Conservation (phyloP, 2,797 vertebrate genomes). For the Parauchenoglanis ngamensis region DNA sequence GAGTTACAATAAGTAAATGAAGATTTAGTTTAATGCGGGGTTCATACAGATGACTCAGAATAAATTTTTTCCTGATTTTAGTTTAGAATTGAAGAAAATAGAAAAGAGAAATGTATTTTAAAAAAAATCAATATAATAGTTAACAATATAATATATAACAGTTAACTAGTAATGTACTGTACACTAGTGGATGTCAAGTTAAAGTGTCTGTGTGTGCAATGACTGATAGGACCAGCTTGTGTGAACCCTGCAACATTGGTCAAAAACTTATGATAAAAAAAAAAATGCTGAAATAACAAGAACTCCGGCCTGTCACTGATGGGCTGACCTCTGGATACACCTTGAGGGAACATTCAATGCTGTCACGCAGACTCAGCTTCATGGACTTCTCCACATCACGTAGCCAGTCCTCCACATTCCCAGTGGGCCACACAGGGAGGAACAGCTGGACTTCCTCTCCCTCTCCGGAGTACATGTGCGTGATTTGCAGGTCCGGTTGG, state of each 20-base stretch:
- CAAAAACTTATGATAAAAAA: neutral
- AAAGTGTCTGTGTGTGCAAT: neutral
- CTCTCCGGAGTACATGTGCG: constrained; percentile 90
- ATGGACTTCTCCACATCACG: constrained; percentile 84
- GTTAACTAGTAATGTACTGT: neutral
- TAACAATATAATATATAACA: neutral
- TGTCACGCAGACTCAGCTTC: constrained; percentile 84
- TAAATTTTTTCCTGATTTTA: neutral
- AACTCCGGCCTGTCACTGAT: neutral
- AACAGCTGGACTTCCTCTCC: constrained; percentile 85
- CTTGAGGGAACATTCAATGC: constrained; percentile 78
- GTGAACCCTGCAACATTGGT: neutral
- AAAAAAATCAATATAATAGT: neutral
- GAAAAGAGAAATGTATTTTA: neutral
- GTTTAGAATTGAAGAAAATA: neutral
- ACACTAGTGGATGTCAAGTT: neutral
- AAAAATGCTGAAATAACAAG: neutral
- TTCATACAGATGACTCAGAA: neutral
- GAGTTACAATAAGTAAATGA: neutral
- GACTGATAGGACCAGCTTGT: neutral
- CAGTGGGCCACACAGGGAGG: constrained; percentile 75
- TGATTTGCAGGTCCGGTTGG: constrained; percentile 87
- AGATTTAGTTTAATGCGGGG: neutral
- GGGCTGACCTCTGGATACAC: constrained; percentile 79
- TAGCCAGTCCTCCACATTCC: constrained; percentile 90